Evolutionary conservation across 2,797 vertebrate species (phyloP), one percentile per base, ranked within the genome.

Genomic region (Pipistrellus nathusii): DNA sequence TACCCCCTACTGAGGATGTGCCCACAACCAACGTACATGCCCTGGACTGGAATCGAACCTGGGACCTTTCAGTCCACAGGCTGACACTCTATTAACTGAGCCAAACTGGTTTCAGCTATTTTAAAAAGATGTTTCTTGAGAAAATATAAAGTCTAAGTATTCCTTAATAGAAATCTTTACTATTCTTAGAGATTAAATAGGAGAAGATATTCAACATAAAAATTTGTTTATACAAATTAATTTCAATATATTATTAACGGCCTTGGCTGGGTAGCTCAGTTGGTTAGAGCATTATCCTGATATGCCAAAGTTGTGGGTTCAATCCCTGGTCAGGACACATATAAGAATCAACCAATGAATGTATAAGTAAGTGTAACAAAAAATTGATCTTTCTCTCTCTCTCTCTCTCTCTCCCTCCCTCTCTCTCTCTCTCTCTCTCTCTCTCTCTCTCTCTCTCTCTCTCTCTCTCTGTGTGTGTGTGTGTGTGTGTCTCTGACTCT

Each of bases 131-230:
- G 1, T 73, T 78, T 88, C 20, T 73, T 57, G 5, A n/a, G 83
- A 84, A 83, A 66, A 73, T 13, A n/a, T 64, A 77, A 84, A 84
- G 2, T 5, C 46, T 44, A 21, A 13, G 1, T 80, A 73, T 80
- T 11, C 18, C 25, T 81, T 85, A 69, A n/a, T 17, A 92, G 88
- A 80, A 93, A 41, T 2, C 12, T 51, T 78, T 83, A 44, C 3
- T 93, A 35, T 85, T 88, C 44, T 85, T 81, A 9, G 21, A 59
- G 30, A 93, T 44, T 89, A 75, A 86, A 80, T 13, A 2, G 83
- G 44, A 75, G n/a, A 59, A 81, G 53, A 41, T 38, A 88, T 48
- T 94, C 69, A 57, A 32, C 30, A 30, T 27, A 69, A 32, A 72
- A 41, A 71, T 71, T 53, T 92, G 53, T 17, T 44, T 93, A 77